Conservation (phyloP, 2,888 invertebrate species). For the Lycocerus yunnanus region DNA sequence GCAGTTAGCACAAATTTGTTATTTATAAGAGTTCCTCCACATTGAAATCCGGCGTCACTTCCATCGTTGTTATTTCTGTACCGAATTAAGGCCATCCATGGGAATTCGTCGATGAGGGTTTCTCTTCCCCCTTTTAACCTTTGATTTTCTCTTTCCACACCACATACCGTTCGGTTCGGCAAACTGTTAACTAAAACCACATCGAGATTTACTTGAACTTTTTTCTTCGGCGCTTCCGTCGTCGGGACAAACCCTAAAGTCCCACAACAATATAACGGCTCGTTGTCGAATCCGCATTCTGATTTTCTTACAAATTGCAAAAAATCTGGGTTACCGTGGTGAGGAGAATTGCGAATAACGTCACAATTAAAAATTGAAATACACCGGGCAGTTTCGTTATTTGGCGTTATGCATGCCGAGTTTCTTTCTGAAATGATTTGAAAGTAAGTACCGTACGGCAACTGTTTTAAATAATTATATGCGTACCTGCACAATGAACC, state of each 20-base stretch:
- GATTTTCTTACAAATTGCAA: constrained; percentile 52
- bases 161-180: constrained; percentile 26
- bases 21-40: constrained; percentile 61
- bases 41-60: constrained; percentile 44
- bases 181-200: not conserved
- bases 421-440: not conserved
- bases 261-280: constrained; percentile 58
- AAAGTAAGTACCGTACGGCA: too few species aligned
- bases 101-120: constrained; percentile 56
- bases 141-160: constrained; percentile 11
- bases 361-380: constrained; percentile 55
- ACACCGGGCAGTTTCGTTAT: constrained; percentile 52
- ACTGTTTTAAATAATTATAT: not conserved
- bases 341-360: constrained; percentile 47
- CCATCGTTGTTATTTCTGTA: constrained; percentile 42
- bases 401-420: constrained; percentile 52
- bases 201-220: not conserved
- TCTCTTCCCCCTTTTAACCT: constrained; percentile 50
- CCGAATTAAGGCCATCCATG: constrained; percentile 57
- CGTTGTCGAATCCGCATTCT: constrained; percentile 57
- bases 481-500: not conserved
- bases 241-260: constrained; percentile 4
- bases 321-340: constrained; percentile 30
- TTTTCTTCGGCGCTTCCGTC: not conserved
- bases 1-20: constrained; percentile 60